Conservation (phyloP, 2,113 vertebrate genomes). For the Entelurus aequoreus region DNA sequence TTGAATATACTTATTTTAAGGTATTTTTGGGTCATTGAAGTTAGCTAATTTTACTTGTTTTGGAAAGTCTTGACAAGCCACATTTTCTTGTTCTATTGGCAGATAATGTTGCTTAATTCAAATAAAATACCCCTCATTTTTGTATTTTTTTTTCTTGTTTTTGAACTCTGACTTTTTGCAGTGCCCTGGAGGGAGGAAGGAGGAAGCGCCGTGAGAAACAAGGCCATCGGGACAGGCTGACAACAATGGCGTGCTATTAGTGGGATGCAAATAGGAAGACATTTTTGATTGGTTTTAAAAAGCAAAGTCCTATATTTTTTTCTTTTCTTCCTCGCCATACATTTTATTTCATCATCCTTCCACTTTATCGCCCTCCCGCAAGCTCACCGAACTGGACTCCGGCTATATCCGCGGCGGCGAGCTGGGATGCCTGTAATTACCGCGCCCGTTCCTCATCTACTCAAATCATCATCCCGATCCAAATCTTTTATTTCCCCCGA, state of each 20-base stretch:
- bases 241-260: constrained; percentile 64
- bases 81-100: too few relatives aligned
- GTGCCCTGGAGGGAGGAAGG: constrained; percentile 39
- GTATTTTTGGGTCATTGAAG: too few relatives aligned
- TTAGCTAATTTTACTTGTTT: too few relatives aligned
- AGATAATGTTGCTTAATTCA: too few relatives aligned
- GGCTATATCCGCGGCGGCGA: constrained; percentile 58
- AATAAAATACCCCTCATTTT: too few relatives aligned
- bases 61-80: too few relatives aligned
- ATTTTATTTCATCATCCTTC: constrained; percentile 43
- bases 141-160: too few relatives aligned
- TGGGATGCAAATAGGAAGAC: constrained; percentile 30
- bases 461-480: constrained; percentile 70
- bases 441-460: constrained; percentile 59
- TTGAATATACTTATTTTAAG: too few relatives aligned
- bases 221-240: constrained; percentile 61
- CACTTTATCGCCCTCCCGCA: constrained; percentile 53
- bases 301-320: constrained; percentile 36
- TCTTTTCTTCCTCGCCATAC: neutral
- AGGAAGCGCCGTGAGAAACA: constrained; percentile 60
- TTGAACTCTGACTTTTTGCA: too few relatives aligned
- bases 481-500: constrained; percentile 71
- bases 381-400: constrained; percentile 34
- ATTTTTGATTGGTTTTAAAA: constrained; percentile 1
- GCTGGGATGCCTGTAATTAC: constrained; percentile 72